Conservation (phyloP, 1,140 invertebrate genomes). For the Neuroterus valhalla region DNA sequence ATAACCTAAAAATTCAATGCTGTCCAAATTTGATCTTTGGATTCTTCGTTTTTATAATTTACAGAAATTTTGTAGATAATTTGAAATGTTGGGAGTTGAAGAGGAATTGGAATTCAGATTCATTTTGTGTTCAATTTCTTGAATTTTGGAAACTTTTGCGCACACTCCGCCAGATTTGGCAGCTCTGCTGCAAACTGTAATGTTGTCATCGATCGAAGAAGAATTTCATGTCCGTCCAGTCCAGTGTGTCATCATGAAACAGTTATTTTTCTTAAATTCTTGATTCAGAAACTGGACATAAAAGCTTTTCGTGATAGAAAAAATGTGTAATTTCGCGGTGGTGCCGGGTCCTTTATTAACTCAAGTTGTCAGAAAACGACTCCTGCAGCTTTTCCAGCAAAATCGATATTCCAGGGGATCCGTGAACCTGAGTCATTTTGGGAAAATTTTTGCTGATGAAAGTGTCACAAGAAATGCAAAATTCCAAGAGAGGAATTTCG, state of each 20-base stretch:
- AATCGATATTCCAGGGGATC: constrained; percentile 26
- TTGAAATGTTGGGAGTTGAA: no score
- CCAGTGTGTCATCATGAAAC: neutral
- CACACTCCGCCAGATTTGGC: no score
- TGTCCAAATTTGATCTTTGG: no score
- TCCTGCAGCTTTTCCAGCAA: constrained; percentile 32
- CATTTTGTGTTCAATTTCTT: no score
- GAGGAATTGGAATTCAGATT: no score
- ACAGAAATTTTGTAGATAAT: no score
- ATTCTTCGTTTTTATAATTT: no score
- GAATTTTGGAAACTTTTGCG: no score
- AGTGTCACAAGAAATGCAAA: neutral
- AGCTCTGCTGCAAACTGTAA: no score
- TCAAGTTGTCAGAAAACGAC: constrained; percentile 24
- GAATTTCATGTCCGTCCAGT: neutral
- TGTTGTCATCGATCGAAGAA: neutral
- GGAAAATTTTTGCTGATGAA: neutral
- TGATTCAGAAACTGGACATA: neutral
- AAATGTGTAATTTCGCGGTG: constrained; percentile 32
- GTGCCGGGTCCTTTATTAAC: constrained; percentile 27
- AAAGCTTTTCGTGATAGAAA: neutral
- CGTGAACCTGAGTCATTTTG: constrained; percentile 4
- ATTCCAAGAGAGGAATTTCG: constrained; percentile 20
- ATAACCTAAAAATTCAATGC: no score
- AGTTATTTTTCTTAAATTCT: neutral